These are phyloP conservation scores for Uria lomvia DNA, from an alignment of 2,113 vertebrate genomes.

Conservation along the genomic window DNA sequence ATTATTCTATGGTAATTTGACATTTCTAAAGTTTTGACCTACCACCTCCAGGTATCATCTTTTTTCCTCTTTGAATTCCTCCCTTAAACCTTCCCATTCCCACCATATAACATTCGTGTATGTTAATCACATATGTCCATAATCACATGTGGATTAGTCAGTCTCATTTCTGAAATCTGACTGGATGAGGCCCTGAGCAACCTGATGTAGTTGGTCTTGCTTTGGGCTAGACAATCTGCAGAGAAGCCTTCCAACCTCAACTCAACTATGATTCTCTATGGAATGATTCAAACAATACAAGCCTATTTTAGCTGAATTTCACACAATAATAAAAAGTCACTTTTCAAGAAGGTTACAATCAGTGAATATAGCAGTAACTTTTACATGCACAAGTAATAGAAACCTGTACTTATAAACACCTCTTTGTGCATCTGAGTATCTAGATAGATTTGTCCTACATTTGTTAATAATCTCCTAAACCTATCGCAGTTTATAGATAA, in stretches of 20 bases:
- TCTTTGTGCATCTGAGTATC: not conserved
- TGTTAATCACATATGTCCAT: not conserved
- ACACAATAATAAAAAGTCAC: not conserved
- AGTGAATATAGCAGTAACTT: not conserved
- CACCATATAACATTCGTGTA: not conserved
- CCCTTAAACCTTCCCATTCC: not conserved
- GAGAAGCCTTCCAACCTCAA: not conserved
- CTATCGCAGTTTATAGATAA: not conserved
- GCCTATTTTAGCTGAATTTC: not conserved
- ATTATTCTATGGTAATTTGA: not conserved
- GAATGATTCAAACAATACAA: not conserved
- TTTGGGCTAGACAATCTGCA: not conserved
- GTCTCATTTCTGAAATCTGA: not conserved
- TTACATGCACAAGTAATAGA: not conserved
- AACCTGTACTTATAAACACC: not conserved
- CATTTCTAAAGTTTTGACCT: not conserved
- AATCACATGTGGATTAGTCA: not conserved
- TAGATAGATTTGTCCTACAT: not conserved
- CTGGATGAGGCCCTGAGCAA: rapidly evolving
- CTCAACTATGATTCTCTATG: not conserved
- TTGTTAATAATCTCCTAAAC: conserved; percentile 11
- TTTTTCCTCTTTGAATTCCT: not conserved
- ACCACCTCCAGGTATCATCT: not conserved
- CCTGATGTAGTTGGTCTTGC: not conserved
- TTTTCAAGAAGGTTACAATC: not conserved